phyloP scores from a whole-genome alignment of 2,888 invertebrate species.

The Platerodrilus igneus region DNA sequence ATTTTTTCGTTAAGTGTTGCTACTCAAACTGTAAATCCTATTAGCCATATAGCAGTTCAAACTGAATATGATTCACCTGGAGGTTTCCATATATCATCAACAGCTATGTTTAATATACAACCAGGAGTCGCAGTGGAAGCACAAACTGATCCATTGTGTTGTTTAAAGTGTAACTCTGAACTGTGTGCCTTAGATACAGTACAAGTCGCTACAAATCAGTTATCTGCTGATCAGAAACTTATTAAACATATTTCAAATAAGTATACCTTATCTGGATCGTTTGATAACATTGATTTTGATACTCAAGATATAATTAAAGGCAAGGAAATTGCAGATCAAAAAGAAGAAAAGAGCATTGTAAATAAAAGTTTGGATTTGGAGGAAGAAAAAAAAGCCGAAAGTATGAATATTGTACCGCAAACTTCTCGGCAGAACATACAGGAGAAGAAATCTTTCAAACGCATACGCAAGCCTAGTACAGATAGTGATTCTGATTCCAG shows the following conservation, averaged over 20 bases:
- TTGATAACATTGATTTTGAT: constrained; percentile 27
- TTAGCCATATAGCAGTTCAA: constrained; percentile 17
- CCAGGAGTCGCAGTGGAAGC: constrained; percentile 11
- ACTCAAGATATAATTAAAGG: constrained; percentile 23
- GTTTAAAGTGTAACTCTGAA: constrained; percentile 17
- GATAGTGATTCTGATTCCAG: constrained; percentile 27
- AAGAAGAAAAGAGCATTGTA: too few species aligned
- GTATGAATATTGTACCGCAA: constrained; percentile 1
- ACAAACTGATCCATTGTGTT: constrained; percentile 27
- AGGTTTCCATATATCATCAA: constrained; percentile 28
- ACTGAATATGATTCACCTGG: constrained; percentile 19
- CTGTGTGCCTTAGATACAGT: neutral
- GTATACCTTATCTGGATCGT: constrained; percentile 16
- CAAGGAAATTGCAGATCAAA: constrained; percentile 2
- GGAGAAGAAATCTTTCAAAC: constrained; percentile 22
- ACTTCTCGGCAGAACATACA: neutral
- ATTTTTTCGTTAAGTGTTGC: neutral
- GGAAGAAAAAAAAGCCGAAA: too few species aligned
- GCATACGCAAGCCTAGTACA: constrained; percentile 22
- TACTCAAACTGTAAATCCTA: constrained; percentile 6
- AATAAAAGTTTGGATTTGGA: too few species aligned
- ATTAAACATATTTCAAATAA: constrained; percentile 5
- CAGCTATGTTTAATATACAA: constrained; percentile 23
- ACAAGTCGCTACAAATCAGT: neutral
- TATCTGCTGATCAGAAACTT: neutral